Evolutionary conservation across 2,888 invertebrate genomes (phyloP).

Genomic region (Athetis lepigone): DNA sequence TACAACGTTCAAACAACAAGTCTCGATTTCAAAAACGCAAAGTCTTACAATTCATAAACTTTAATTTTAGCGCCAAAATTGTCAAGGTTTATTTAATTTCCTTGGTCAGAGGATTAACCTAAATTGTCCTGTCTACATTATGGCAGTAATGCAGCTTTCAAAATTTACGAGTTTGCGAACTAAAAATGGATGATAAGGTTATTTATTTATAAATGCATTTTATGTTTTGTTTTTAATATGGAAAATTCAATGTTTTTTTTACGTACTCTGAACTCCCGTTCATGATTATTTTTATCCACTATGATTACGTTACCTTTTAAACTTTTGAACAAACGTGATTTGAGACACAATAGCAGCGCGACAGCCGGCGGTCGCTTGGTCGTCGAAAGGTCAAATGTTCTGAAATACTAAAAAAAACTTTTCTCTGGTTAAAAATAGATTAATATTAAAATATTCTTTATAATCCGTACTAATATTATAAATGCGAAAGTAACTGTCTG

Average conservation of each 20-base stretch:
- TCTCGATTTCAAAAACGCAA: too few relatives aligned
- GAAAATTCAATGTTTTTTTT: constrained; percentile 30
- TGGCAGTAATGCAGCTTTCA: constrained; percentile 29
- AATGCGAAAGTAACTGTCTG: too few relatives aligned
- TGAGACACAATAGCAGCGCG: too few relatives aligned
- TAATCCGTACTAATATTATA: too few relatives aligned
- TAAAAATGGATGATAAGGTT: constrained; percentile 63
- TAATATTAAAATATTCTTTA: too few relatives aligned
- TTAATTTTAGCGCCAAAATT: constrained; percentile 42
- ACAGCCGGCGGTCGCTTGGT: too few relatives aligned
- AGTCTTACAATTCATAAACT: constrained; percentile 21
- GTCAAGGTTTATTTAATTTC: constrained; percentile 60
- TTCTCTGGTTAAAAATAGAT: too few relatives aligned
- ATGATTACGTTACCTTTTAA: too few relatives aligned
- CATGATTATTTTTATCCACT: constrained; percentile 2
- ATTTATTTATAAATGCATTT: constrained; percentile 40
- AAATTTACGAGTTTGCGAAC: constrained; percentile 59
- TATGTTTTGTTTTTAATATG: constrained; percentile 39
- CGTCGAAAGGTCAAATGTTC: too few relatives aligned
- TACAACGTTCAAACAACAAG: too few relatives aligned
- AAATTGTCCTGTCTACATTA: constrained; percentile 37
- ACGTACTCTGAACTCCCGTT: constrained; percentile 6
- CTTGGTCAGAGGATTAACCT: constrained; percentile 61
- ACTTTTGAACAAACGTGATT: too few relatives aligned
- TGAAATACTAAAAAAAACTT: too few relatives aligned